Evolutionary conservation across 2,888 invertebrate species (phyloP).

Genomic region (Dryocosmus kuriphilus): DNA sequence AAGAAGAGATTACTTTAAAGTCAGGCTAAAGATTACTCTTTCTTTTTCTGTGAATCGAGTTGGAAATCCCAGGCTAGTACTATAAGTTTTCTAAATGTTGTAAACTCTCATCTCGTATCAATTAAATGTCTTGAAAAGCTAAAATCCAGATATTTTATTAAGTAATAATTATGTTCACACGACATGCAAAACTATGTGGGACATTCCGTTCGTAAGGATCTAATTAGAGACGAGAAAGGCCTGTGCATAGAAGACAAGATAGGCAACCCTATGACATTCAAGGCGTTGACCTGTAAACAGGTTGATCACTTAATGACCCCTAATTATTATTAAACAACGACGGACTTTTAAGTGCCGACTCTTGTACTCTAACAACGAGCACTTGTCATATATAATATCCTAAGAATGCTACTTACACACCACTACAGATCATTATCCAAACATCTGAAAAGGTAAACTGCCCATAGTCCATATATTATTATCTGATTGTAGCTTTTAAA

Average conservation of each 20-base stretch:
- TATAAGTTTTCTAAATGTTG: too few species aligned
- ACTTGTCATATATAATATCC: neutral
- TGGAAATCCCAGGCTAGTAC: too few species aligned
- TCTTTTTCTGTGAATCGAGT: too few species aligned
- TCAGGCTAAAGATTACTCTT: too few species aligned
- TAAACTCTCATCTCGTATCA: neutral
- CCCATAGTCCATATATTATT: slow-evolving; percentile 11
- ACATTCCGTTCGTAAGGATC: neutral
- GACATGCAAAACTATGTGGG: slow-evolving; percentile 5
- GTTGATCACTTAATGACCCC: slow-evolving; percentile 25
- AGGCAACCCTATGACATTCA: slow-evolving; percentile 10
- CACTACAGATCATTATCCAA: neutral
- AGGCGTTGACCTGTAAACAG: neutral
- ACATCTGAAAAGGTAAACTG: neutral
- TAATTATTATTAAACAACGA: too few species aligned
- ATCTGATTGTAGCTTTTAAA: slow-evolving; percentile 1
- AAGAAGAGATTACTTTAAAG: too few species aligned
- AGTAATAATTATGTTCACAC: neutral
- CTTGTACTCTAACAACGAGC: neutral
- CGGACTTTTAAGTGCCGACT: neutral
- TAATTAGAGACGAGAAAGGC: slow-evolving; percentile 4
- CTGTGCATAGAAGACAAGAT: neutral
- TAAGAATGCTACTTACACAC: neutral
- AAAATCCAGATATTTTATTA: neutral
- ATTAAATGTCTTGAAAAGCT: neutral